phyloP scores from a whole-genome alignment of 2,113 vertebrate species.

The Typhlomys cinereus region DNA sequence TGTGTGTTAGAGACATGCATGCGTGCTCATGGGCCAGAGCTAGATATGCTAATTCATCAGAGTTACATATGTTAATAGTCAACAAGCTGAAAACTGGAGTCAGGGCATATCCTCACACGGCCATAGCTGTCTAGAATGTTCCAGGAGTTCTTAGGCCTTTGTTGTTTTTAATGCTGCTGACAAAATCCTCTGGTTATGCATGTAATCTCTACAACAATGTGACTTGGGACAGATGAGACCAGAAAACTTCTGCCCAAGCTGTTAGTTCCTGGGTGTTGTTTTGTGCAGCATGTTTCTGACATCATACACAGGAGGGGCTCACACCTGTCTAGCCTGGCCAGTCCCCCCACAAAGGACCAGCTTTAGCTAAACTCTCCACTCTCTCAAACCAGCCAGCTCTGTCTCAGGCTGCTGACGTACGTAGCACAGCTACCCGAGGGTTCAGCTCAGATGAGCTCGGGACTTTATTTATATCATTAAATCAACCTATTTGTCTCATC shows the following conservation, averaged over 20 bases:
- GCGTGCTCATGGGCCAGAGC: too few species aligned
- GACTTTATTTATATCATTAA: conserved; percentile 32
- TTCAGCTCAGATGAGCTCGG: not conserved
- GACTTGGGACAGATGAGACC: not conserved
- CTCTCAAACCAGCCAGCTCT: conserved; percentile 49
- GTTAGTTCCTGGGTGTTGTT: not conserved
- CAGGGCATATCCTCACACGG: too few species aligned
- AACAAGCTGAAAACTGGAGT: too few species aligned
- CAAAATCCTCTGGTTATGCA: not conserved
- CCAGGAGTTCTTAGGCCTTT: too few species aligned
- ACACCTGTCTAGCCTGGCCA: conserved; percentile 13
- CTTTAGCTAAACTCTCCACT: conserved; percentile 37
- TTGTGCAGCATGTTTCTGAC: not conserved
- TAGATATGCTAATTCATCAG: too few species aligned
- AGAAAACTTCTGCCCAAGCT: not conserved
- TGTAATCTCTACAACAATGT: not conserved
- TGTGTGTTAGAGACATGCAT: too few species aligned
- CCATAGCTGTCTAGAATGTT: too few species aligned
- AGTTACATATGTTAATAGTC: too few species aligned
- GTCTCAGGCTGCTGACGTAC: not conserved
- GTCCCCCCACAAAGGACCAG: not conserved
- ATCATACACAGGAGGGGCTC: not conserved
- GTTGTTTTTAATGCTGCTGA: not conserved
- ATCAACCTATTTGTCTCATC: not conserved
- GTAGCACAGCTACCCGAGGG: conserved; percentile 12